Evolutionary conservation across 1,140 invertebrate genomes (phyloP), one percentile per base, ranked within the genome.

Genomic region (Halesus radiatus): DNA sequence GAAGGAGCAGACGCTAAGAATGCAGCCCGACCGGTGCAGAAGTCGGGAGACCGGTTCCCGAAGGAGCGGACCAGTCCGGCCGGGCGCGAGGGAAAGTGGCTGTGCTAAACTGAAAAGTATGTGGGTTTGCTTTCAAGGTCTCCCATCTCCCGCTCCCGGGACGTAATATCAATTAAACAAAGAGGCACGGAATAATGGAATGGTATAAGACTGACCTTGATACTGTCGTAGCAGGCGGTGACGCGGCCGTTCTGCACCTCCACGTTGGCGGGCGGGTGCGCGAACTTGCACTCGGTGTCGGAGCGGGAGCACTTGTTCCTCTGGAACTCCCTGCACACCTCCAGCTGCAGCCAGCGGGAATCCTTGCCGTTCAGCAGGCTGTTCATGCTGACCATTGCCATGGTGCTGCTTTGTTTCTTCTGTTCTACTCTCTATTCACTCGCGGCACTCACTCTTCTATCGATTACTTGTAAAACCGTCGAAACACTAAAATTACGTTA

Each of bases 191-290:
- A 45, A 1, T 32, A 7, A 70, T 7, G 32, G 37, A 70, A 20
- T 23, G 37, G 68, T 52, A 50, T 72, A 37, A 50, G 81, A 89
- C 94, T 93, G 92, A 99, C 99, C 98, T 99, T 99, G 90, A 99
- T 99, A 90, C 97, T 99, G 92, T 99, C 99, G 93, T 99, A 99
- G 93, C 99, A 99, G 84, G 99, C 98, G 83, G 98, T 99, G 85
- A 99, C 99, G 86, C 98, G 93, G 89, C 99, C 99, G 91, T 99
- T 99, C 92, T 99, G 98, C 85, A 99, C 97, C 92, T 99, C 99
- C 85, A 99, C 98, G 91, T 99, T 98, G 84, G 97, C 94, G 75
- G 98, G 98, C 60, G 99, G 99, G 93, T 99, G 99, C 82, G 98
- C 99, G 90, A 99, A 99, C 92, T 99, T 99, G 94, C 98, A 99